phyloP scores from a whole-genome alignment of 2,113 vertebrate genomes.

The Panurus biarmicus region DNA sequence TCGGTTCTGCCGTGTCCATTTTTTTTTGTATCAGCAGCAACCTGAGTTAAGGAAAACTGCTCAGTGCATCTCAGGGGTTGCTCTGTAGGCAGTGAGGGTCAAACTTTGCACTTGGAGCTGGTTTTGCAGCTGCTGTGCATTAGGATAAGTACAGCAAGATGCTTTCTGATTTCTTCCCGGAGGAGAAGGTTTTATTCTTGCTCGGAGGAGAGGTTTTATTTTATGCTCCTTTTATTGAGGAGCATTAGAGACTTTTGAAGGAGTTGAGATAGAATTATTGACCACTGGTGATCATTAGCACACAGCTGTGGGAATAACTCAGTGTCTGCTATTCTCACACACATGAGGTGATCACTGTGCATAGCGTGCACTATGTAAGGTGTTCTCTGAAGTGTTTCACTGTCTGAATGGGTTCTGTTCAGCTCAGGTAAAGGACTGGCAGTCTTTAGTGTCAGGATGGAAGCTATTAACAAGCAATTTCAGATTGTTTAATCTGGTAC shows the following conservation, averaged over 20 bases:
- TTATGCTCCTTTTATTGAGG: neutral
- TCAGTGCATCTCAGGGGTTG: neutral
- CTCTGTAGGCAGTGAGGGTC: neutral
- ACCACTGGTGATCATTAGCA: neutral
- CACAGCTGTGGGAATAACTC: neutral
- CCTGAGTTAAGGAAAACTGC: neutral
- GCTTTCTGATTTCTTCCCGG: neutral
- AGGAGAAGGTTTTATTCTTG: no score
- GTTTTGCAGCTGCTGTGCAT: neutral
- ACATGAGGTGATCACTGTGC: neutral
- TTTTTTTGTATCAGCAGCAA: neutral
- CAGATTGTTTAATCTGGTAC: neutral
- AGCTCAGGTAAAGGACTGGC: neutral
- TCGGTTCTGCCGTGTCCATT: accelerated
- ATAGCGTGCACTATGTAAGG: accelerated
- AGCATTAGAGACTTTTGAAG: neutral
- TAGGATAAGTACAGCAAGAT: neutral
- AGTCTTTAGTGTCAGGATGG: neutral
- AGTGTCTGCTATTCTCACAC: neutral
- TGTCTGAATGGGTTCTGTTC: neutral
- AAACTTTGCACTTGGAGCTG: accelerated
- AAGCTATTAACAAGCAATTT: neutral
- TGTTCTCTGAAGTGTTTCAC: neutral
- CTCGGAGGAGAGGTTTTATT: neutral
- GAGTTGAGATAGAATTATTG: neutral